These are phyloP conservation scores for Leguminivora glycinivorella DNA, from an alignment of 1,140 invertebrate genomes.

Conservation along the genomic window DNA sequence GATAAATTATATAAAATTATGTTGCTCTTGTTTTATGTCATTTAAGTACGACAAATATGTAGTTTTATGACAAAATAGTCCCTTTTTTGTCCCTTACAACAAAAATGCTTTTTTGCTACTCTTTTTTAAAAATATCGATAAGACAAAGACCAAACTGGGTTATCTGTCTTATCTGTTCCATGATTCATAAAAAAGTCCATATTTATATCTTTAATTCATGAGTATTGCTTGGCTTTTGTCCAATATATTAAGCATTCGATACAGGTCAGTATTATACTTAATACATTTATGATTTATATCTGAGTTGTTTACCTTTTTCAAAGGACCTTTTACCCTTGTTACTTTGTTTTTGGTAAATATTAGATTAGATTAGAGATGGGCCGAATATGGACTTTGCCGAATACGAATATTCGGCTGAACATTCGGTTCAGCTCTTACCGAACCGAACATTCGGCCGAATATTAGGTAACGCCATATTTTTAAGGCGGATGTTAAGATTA, in stretches of 20 bases:
- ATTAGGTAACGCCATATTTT: too few relatives aligned
- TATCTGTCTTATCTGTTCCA: constrained; percentile 12
- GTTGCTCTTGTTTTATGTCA: too few relatives aligned
- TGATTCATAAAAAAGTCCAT: constrained; percentile 17
- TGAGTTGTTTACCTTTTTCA: background rate
- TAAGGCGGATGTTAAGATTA: too few relatives aligned
- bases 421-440: too few relatives aligned
- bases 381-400: too few relatives aligned
- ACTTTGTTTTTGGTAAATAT: background rate
- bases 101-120: background rate
- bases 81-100: too few relatives aligned
- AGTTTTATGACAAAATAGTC: too few relatives aligned
- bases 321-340: constrained; percentile 7
- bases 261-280: constrained; percentile 15
- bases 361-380: too few relatives aligned
- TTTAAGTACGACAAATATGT: too few relatives aligned
- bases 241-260: constrained; percentile 15
- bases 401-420: too few relatives aligned
- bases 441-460: too few relatives aligned
- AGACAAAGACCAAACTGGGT: background rate
- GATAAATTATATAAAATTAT: too few relatives aligned
- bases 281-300: constrained; percentile 1
- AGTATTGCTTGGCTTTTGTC: background rate
- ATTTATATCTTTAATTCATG: background rate
- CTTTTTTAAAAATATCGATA: background rate